Evolutionary conservation across 35 echinoderm and acorn worm genomes (phyloP).

Genomic region (Ptychodera flava): DNA sequence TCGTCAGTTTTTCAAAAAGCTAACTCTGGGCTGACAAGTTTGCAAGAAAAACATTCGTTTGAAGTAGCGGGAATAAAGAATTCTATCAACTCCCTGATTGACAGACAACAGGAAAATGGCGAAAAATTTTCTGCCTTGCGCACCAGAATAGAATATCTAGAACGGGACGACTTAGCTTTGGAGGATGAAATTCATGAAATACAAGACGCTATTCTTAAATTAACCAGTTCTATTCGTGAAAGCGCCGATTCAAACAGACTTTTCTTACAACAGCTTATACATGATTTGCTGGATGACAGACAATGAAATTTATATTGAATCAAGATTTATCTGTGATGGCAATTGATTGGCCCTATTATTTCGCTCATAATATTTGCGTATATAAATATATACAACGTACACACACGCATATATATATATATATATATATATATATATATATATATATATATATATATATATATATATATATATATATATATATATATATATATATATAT

Average conservation of each 20-base stretch:
- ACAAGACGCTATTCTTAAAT: not conserved
- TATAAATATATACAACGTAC: too few species aligned
- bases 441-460: constrained; percentile 3
- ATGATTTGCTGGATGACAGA: not conserved
- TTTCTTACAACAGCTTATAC: not conserved
- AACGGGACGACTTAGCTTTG: not conserved
- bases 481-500: constrained; percentile 3
- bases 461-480: constrained; percentile 3
- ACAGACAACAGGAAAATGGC: not conserved
- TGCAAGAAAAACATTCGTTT: not conserved
- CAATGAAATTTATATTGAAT: too few species aligned
- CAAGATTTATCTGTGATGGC: too few species aligned
- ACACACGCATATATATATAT: not conserved
- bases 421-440: not conserved
- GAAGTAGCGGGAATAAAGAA: not conserved
- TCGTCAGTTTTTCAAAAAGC: not conserved
- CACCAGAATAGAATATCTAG: not conserved
- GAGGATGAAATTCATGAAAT: not conserved
- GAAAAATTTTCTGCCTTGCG: not conserved
- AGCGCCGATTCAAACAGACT: not conserved
- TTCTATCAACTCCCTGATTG: not conserved
- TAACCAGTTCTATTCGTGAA: not conserved
- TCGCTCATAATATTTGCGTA: too few species aligned
- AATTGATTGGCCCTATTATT: too few species aligned
- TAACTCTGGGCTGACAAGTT: not conserved